Conservation (phyloP, 2,888 invertebrate species). For the Acanthosoma haemorrhoidale region DNA sequence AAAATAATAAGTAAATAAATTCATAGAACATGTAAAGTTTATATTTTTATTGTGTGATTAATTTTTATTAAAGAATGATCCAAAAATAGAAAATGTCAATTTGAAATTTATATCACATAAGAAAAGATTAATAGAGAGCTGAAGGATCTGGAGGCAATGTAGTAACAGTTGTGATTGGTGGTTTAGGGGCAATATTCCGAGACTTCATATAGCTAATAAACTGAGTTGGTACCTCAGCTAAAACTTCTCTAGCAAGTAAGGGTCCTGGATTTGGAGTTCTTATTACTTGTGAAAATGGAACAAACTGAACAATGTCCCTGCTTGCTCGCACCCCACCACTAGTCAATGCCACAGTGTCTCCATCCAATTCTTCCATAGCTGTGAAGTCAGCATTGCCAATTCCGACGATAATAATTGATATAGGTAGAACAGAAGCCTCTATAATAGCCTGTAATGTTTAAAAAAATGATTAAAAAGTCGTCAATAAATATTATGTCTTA, state of each 20-base stretch:
- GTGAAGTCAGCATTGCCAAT: constrained; percentile 57
- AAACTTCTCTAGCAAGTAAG: constrained; percentile 52
- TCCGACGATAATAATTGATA: constrained; percentile 60
- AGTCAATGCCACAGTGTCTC: constrained; percentile 48
- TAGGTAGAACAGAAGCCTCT: constrained; percentile 52
- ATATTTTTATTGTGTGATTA: too few relatives aligned
- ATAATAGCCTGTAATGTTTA: constrained; percentile 46
- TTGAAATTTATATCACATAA: neutral
- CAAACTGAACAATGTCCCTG: constrained; percentile 56
- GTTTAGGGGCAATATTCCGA: constrained; percentile 42
- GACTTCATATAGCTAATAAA: constrained; percentile 50
- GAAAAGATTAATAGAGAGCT: neutral
- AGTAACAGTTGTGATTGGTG: constrained; percentile 31
- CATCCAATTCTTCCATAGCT: constrained; percentile 58
- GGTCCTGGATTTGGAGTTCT: constrained; percentile 33
- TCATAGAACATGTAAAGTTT: too few relatives aligned
- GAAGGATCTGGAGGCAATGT: constrained; percentile 34
- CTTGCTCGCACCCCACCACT: constrained; percentile 49
- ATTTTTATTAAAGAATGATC: too few relatives aligned
- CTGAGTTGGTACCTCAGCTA: constrained; percentile 55
- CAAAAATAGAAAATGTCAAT: too few relatives aligned
- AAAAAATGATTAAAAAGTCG: too few relatives aligned
- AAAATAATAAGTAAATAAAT: too few relatives aligned
- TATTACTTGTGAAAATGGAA: constrained; percentile 48
- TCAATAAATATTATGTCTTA: too few relatives aligned